Evolutionary conservation across 2,888 invertebrate genomes (phyloP).

Genomic region (Mesodorylaimus sp.): DNA sequence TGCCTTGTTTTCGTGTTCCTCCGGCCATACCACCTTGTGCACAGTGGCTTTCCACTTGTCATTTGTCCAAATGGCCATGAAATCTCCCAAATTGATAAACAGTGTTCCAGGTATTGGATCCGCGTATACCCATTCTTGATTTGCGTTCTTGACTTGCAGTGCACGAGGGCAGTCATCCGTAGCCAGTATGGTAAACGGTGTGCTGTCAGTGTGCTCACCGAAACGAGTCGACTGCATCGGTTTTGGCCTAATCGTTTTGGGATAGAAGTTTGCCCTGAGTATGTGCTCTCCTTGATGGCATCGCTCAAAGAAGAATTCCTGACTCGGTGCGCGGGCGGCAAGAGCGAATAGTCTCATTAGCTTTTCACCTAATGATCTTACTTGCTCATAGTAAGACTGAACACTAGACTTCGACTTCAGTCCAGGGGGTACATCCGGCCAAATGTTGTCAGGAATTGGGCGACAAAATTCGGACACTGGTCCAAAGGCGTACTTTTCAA

Average conservation of each 20-base stretch:
- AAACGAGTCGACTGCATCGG: not conserved
- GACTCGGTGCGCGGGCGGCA: not conserved
- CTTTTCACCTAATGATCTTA: not conserved
- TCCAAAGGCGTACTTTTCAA: not conserved
- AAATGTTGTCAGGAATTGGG: not conserved
- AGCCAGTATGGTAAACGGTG: not conserved
- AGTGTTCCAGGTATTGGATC: not conserved
- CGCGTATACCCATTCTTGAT: not conserved
- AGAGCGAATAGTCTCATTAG: not conserved
- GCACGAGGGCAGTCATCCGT: not conserved
- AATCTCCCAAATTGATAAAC: not conserved
- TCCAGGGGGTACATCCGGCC: not conserved
- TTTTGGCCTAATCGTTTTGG: not conserved
- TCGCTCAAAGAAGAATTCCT: not conserved
- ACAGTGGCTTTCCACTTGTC: not conserved
- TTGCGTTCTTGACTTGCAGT: not conserved
- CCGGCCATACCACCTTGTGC: not conserved
- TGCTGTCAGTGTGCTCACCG: not conserved
- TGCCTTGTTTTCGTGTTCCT: not conserved
- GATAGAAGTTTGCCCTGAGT: not conserved
- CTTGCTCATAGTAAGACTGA: not conserved
- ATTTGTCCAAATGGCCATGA: not conserved
- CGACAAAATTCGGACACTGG: too few relatives aligned
- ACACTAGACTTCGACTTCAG: not conserved
- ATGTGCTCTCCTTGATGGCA: not conserved